Percentiles rank a stretch among this genome's conserved stretches.
Conservation (phyloP, 2,888 invertebrate genomes). For the Orchesellides sinensis region DNA sequence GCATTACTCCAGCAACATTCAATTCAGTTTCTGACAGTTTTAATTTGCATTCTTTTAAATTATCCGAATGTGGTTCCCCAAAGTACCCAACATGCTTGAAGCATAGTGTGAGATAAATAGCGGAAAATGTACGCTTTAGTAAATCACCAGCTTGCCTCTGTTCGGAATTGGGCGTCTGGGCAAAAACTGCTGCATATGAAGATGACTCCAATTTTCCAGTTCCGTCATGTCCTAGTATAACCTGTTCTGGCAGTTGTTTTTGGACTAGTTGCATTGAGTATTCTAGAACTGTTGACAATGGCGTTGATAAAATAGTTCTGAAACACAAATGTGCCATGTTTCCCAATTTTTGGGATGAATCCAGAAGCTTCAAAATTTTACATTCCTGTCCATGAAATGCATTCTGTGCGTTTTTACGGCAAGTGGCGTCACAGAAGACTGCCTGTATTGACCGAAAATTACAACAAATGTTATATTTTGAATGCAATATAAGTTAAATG, state of each 20-base stretch:
- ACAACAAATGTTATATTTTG: too few relatives aligned
- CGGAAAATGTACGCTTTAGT: slow-evolving; percentile 76
- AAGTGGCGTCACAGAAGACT: slow-evolving; percentile 77
- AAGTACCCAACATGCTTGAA: slow-evolving; percentile 75
- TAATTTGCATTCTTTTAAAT: too few relatives aligned
- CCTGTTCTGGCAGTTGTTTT: too few relatives aligned
- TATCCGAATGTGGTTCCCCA: too few relatives aligned
- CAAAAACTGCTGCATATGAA: slow-evolving; percentile 76
- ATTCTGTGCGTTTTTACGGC: slow-evolving; percentile 76
- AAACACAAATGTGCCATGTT: slow-evolving; percentile 75
- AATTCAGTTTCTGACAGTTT: slow-evolving; percentile 70
- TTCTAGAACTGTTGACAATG: slow-evolving; percentile 5
- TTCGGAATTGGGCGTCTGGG: slow-evolving; percentile 77
- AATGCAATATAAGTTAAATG: neutral
- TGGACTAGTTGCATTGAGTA: neutral
- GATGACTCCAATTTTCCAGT: slow-evolving; percentile 70
- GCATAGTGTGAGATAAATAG: slow-evolving; percentile 77
- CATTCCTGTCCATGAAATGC: slow-evolving; percentile 78
- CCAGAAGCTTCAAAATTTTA: slow-evolving; percentile 74
- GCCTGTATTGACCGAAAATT: slow-evolving; percentile 76
- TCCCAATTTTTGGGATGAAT: slow-evolving; percentile 72
- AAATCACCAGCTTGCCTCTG: slow-evolving; percentile 76
- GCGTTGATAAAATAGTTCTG: slow-evolving; percentile 71
- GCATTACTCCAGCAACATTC: slow-evolving; percentile 76
- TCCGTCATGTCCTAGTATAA: too few relatives aligned